Evolutionary conservation across 1,140 invertebrate species (phyloP), one percentile per base, ranked within the genome.

Genomic region (Metopolophium dirhodum): DNA sequence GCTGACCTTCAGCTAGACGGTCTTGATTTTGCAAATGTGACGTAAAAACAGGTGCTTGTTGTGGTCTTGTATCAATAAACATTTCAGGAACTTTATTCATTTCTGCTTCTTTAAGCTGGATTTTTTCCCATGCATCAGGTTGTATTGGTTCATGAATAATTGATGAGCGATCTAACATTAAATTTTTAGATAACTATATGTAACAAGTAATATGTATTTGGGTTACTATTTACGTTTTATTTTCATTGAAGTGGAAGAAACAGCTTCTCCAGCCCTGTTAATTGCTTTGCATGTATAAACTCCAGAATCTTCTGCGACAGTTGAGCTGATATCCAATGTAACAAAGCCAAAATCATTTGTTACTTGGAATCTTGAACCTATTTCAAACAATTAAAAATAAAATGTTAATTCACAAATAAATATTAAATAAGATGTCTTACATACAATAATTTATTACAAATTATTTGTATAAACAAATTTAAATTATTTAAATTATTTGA

Each of bases 261-360:
- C 97, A 23, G 98, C 98, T 95, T 99, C 98, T 41, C 98, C 98
- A 83, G 98, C 97, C 94, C 96, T 97, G 95, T 99, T 99, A 88
- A 98, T 98, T 2, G 98, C 98, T 95, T 98, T 98, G 95, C 98
- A 99, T 96, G 98, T 98, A 95, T 99, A 99, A 1, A 99, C 96
- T 45, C 98, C 98, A 90, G 98, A 97, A 95, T 99, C 98, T 95
- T 98, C 97, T 14, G 97, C 96, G 86, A 99, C 98, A 14, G 98
- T 97, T 37, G 97, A 97, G 94, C 97, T 97, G 90, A 99, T 98
- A 94, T 99, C 98, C 94, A 99, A 95, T 1, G 98, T 99, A 8
- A 99, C 98, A 95, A 98, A 98, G 87, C 98, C 98, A 95, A 99
- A 99, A 95, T 99, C 98, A 95, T 99, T 97, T 92, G 97, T 98